These are phyloP conservation scores for Antrozous pallidus DNA, from an alignment of 2,797 vertebrate genomes.

Conservation along the genomic window DNA sequence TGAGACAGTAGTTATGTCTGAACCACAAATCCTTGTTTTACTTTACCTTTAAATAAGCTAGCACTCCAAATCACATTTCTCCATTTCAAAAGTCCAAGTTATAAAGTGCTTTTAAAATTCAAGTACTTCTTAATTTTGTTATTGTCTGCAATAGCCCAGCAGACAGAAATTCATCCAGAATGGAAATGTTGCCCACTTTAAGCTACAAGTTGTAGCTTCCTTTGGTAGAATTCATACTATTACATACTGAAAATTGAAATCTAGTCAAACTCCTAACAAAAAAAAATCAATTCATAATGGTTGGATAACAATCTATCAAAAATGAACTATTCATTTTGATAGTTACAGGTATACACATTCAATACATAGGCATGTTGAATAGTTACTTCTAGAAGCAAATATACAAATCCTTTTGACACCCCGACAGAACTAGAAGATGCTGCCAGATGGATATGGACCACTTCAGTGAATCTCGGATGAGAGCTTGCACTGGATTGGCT, in stretches of 20 bases:
- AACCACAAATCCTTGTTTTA: constrained; percentile 41
- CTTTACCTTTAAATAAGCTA: constrained; percentile 34
- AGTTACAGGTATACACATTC: constrained; percentile 84
- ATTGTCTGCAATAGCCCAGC: constrained; percentile 24
- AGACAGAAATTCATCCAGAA: constrained; percentile 34
- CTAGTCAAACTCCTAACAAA: constrained; percentile 61
- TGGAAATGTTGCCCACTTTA: constrained; percentile 59
- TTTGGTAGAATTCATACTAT: constrained; percentile 69
- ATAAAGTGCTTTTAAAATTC: constrained; percentile 45
- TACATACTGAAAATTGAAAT: constrained; percentile 58
- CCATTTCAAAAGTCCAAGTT: constrained; percentile 28
- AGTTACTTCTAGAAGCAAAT: constrained; percentile 93
- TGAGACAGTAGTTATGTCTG: not conserved
- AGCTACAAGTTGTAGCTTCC: not conserved
- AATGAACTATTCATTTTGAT: constrained; percentile 78
- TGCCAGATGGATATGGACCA: constrained; percentile 98
- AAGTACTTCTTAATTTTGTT: constrained; percentile 42
- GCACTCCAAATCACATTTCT: constrained; percentile 30
- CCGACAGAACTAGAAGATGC: constrained; percentile 97
- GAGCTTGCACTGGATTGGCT: constrained; percentile 98
- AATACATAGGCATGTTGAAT: constrained; percentile 83
- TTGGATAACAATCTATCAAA: constrained; percentile 75
- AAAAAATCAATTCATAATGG: constrained; percentile 53
- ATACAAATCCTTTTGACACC: constrained; percentile 99
- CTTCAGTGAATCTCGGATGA: constrained; percentile 99